Conservation (phyloP, 2,888 invertebrate species). For the Seira ritae region DNA sequence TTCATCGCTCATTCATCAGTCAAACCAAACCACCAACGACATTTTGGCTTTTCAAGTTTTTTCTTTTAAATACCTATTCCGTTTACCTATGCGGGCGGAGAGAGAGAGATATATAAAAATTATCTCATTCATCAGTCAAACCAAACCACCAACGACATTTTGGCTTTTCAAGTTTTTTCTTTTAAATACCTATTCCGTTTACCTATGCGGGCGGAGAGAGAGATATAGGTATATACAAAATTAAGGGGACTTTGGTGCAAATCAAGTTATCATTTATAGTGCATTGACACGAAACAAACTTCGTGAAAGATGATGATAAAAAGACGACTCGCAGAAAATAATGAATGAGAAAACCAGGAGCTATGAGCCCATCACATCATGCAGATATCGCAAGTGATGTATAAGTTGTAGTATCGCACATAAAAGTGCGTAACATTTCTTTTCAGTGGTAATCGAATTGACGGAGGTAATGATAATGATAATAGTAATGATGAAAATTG, state of each 20-base stretch:
- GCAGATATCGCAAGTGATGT: background rate
- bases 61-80: background rate
- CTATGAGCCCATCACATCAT: conserved; percentile 10
- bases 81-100: no score
- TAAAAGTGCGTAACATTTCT: background rate
- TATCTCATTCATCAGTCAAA: no score
- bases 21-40: no score
- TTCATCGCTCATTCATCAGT: no score
- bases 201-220: background rate
- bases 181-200: background rate
- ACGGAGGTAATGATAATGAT: conserved; percentile 18
- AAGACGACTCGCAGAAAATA: background rate
- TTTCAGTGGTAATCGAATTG: conserved; percentile 21
- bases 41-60: conserved; percentile 2
- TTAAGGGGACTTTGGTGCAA: background rate
- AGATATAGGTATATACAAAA: no score
- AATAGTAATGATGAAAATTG: conserved; percentile 31
- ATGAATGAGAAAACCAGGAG: conserved; percentile 13
- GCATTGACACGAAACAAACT: conserved; percentile 32
- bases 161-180: background rate
- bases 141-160: background rate
- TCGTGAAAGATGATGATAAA: conserved; percentile 12
- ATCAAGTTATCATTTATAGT: conserved; percentile 29
- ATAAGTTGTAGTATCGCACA: background rate
- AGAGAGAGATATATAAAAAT: background rate